Percentiles rank a stretch among this genome's conserved stretches.
Conservation (phyloP, 1,140 invertebrate species). For the Calephelis nemesis region DNA sequence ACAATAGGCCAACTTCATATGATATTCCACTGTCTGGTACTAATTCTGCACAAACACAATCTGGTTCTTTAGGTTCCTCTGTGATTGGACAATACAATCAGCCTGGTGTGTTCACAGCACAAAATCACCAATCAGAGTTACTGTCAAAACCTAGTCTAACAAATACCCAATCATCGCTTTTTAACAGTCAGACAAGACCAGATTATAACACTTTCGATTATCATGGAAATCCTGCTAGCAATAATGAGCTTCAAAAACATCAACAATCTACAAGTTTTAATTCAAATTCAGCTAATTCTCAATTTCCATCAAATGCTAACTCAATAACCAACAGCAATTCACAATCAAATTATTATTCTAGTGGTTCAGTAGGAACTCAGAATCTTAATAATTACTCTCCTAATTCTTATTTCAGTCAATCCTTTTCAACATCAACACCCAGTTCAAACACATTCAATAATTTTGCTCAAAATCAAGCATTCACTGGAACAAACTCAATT, state of each 20-base stretch:
- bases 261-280: background rate
- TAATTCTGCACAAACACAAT: background rate
- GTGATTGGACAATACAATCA: background rate
- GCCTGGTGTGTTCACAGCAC: background rate
- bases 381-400: no score
- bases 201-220: no score
- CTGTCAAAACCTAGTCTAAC: background rate
- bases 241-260: background rate
- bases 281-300: background rate
- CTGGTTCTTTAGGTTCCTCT: background rate
- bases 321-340: no score
- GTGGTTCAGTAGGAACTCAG: no score
- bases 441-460: background rate
- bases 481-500: background rate
- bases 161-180: background rate
- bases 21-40: slow-evolving; percentile 19
- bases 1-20: slow-evolving; percentile 25
- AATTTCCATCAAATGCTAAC: no score
- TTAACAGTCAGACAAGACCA: no score
- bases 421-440: background rate
- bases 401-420: background rate
- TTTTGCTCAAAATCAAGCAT: slow-evolving; percentile 3
- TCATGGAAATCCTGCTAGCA: background rate
- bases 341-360: no score
- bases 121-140: slow-evolving; percentile 3